Percentiles rank a stretch among this genome's conserved stretches.
phyloP scores from a whole-genome alignment of 2,888 invertebrate genomes.

The Limnephilus auricula region DNA sequence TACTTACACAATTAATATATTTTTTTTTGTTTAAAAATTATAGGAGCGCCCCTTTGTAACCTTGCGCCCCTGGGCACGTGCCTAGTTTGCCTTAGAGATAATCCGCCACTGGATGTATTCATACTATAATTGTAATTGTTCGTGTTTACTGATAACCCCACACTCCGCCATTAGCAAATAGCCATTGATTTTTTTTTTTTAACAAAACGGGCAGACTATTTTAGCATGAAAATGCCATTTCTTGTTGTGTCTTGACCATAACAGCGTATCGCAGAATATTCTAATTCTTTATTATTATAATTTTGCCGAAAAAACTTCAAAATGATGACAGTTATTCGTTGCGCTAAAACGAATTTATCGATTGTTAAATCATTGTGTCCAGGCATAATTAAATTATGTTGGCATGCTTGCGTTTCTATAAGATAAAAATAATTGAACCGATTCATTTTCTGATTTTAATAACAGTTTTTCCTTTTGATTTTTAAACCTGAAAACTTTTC shows the following conservation, averaged over 20 bases:
- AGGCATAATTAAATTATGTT: not conserved
- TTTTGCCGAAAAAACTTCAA: not conserved
- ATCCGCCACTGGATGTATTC: too few relatives aligned
- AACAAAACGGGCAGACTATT: conserved; percentile 22
- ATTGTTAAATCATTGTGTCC: conserved; percentile 34
- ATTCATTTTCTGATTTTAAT: not conserved
- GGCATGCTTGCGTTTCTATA: not conserved
- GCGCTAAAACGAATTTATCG: conserved; percentile 6
- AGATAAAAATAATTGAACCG: not conserved
- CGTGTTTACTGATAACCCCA: not conserved
- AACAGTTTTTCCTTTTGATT: too few relatives aligned
- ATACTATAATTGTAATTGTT: not conserved
- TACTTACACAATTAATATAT: too few relatives aligned
- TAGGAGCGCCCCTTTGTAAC: too few relatives aligned
- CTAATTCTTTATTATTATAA: not conserved
- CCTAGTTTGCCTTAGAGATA: too few relatives aligned
- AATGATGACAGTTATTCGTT: conserved; percentile 21
- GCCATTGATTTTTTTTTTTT: not conserved
- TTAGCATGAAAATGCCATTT: conserved; percentile 39
- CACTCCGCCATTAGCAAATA: conserved; percentile 21
- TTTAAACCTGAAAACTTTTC: too few relatives aligned
- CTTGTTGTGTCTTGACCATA: not conserved
- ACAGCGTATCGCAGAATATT: conserved; percentile 22
- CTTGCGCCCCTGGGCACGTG: too few relatives aligned
- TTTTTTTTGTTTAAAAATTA: too few relatives aligned